Conservation (phyloP, 30 jellyfish, hydroid and myxozoan genomes). For the Cassiopea andromeda region DNA sequence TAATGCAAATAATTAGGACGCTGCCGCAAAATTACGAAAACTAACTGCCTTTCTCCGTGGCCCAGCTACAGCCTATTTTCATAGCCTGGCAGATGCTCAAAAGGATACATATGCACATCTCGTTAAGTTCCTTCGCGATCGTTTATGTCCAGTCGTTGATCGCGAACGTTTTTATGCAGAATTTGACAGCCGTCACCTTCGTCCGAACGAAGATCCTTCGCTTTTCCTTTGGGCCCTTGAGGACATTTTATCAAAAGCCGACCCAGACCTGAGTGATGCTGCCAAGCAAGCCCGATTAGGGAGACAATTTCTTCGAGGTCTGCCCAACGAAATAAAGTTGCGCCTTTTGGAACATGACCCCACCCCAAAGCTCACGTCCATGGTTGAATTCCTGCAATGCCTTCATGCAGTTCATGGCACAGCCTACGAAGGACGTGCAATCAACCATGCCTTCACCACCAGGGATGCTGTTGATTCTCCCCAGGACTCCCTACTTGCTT, state of each 20-base stretch:
- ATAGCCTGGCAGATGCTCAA: constrained; percentile 34
- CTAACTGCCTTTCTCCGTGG: constrained; percentile 48
- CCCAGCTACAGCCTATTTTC: constrained; percentile 39
- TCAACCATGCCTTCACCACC: neutral
- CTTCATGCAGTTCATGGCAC: constrained; percentile 22
- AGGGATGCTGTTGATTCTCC: neutral
- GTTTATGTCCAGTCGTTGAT: constrained; percentile 46
- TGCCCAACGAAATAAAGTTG: constrained; percentile 18
- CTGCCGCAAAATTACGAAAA: constrained; percentile 1
- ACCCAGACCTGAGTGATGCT: constrained; percentile 21
- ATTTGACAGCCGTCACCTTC: constrained; percentile 27
- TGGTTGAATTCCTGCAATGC: constrained; percentile 22
- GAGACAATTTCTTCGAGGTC: constrained; percentile 44
- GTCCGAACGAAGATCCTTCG: constrained; percentile 49
- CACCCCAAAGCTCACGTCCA: constrained; percentile 23
- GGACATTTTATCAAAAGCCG: constrained; percentile 24
- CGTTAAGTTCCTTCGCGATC: constrained; percentile 5
- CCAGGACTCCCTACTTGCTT: constrained; percentile 22
- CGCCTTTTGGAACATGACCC: constrained; percentile 29
- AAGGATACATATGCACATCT: constrained; percentile 43
- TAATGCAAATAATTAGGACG: constrained; percentile 31
- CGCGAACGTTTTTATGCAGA: constrained; percentile 31
- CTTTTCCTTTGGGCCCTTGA: constrained; percentile 44
- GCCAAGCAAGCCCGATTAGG: constrained; percentile 48
- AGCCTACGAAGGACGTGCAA: neutral